Conservation (phyloP, 2,113 vertebrate species). For the Varanus komodoensis region DNA sequence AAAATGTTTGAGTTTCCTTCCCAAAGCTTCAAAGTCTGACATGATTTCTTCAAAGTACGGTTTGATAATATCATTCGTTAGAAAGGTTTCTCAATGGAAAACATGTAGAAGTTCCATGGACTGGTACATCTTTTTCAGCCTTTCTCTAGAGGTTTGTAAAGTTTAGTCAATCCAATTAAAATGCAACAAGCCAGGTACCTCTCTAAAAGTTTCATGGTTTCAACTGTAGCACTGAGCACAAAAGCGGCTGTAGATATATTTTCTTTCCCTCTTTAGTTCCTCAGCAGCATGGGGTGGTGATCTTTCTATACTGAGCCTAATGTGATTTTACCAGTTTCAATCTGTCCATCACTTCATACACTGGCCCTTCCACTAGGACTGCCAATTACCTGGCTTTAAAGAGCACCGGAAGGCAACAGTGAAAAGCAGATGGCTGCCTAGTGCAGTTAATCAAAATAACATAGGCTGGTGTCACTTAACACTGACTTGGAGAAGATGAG, state of each 20-base stretch:
- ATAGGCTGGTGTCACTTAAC: neutral
- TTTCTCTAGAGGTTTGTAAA: neutral
- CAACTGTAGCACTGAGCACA: neutral
- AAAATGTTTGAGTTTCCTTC: too few species aligned
- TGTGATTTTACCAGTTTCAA: conserved; percentile 16
- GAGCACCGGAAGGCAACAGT: neutral
- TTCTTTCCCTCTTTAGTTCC: neutral
- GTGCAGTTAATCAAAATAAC: neutral
- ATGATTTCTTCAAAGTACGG: too few species aligned
- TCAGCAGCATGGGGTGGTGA: neutral
- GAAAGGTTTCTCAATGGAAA: accelerated
- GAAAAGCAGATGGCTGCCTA: neutral
- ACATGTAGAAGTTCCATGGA: neutral
- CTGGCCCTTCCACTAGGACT: neutral
- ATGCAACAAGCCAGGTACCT: neutral
- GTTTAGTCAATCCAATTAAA: neutral
- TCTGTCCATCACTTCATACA: conserved; percentile 29
- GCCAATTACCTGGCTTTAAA: conserved; percentile 14
- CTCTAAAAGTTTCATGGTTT: conserved; percentile 17
- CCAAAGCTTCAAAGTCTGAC: too few species aligned
- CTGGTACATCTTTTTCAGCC: neutral
- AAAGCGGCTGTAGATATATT: neutral
- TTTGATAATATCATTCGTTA: too few species aligned
- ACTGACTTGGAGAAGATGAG: neutral
- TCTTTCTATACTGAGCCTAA: neutral